Base-by-base conservation (phyloP, 2,888 invertebrate genomes). In the Hirtodrosophila confusa region DNA sequence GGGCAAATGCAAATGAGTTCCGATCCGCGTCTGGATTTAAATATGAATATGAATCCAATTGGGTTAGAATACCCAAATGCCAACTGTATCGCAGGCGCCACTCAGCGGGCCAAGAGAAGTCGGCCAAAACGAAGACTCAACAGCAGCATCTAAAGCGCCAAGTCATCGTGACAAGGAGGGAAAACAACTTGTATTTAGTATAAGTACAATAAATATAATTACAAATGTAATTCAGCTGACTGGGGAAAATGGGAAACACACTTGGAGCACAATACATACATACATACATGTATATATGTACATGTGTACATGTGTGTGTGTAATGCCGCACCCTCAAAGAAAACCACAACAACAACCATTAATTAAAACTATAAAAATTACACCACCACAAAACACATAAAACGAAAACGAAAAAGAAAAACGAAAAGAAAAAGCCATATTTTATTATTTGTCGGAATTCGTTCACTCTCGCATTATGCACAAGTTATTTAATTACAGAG, bases 301-400 rank as follows among this genome's bases (percentile, higher is more conserved):
- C 3, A 11, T n/a, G 49, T 68, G n/a, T n/a, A n/a, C n/a, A n/a
- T n/a, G 17, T 17, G 17, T 17, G 17, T 17, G 17, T 17, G 2
- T 17, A 17, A 17, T 17, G 76, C 49, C 71, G 66, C 73, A 70
- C 73, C 71, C 71, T 66, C 62, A 51, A 75, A 73, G 60, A 67
- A 75, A 71, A 62, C 60, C 68, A 49, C 31, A 51, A 49, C 53
- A 74, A 55, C 53, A 56, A 69, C 83, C 88, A 85, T 86, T 85
- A 85, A 85, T 85, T 85, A 85, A 88, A 86, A 86, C 88, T 86
- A 88, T 88, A 86, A 83, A 84, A 85, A 82, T 79, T 89, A 79
- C 78, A 85, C 75, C 66, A 62, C 62, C 53, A 56, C 57, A 69
- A 47, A 51, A 60, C 11, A 41, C 37, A 56, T 9, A 12, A 37